Base-by-base conservation (phyloP, 2,888 invertebrate genomes). In the Cordilura impudica region DNA sequence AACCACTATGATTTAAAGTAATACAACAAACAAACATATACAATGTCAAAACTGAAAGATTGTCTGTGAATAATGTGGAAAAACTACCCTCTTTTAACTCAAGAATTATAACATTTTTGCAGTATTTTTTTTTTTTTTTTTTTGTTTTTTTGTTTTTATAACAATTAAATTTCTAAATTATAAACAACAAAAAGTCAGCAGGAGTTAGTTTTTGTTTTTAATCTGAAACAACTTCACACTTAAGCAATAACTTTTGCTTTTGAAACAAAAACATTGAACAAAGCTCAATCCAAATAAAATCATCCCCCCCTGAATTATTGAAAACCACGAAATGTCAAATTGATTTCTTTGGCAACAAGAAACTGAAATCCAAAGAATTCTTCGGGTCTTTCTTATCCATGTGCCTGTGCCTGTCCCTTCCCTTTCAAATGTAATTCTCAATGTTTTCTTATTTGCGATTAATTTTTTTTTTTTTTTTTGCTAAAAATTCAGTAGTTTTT, bases 291-390 rank as follows among this genome's bases (percentile, higher is more conserved):
- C 19, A 54, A 23, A 4, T 21, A n/a, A 49, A 26, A 45, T 14
- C 53, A 60, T 45, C 56, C 58, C 73, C 74, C 74, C 66, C 61
- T 71, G 66, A 21, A 65, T 56, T 43, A 74, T 51, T 65, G 53
- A 65, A 74, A 79, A 81, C 81, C 81, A 77, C 80, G 66, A 78
- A 74, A 76, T 74, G 75, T 76, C 79, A 80, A 74, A 53, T 56
- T 74, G 79, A 80, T 78, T 74, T 80, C 60, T 49, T 63, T 63
- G n/a, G 56, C 67, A 63, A 66, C 47, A 74, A 53, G 6, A 23
- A 39, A 12, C 23, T 19, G 14, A 70, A 49, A 70, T 16, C 10
- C 45, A 23, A 54, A 65, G 19, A 72, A 39, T 72, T 60, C 23
- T 19, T 54, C 14, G 43, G 61, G 12, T 69, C 18, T 18, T 26